These are phyloP conservation scores for Sebastes cheni DNA, from an alignment of 2,797 vertebrate species.

Conservation along the genomic window DNA sequence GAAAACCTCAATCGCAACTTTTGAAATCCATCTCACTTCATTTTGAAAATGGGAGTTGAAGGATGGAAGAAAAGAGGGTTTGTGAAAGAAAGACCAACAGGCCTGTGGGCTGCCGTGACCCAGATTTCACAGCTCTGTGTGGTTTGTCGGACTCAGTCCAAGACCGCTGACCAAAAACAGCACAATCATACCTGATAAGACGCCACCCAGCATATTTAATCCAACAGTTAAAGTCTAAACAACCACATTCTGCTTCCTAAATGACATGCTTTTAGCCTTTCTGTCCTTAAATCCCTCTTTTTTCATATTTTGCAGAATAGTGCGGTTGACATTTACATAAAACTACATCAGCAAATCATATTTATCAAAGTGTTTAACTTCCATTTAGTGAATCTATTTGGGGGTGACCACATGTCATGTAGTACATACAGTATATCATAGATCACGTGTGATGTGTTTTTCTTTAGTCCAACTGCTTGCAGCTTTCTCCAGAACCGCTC, in stretches of 20 bases:
- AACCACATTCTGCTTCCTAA: not conserved
- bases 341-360: not conserved
- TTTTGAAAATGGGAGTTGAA: conserved; percentile 15
- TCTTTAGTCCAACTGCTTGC: no score
- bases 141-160: conserved; percentile 25
- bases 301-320: not conserved
- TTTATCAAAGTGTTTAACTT: not conserved
- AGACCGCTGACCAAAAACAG: conserved; percentile 30
- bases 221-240: not conserved
- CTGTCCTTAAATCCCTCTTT: not conserved
- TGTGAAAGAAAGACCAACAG: conserved; percentile 20
- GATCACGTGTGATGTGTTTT: not conserved
- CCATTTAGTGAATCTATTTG: not conserved
- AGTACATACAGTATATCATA: not conserved
- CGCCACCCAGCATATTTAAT: conserved; percentile 1
- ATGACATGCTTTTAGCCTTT: not conserved
- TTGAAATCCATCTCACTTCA: not conserved
- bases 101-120: conserved; percentile 61
- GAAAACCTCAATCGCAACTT: conserved; percentile 15
- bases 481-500: no score
- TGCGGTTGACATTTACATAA: not conserved
- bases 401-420: not conserved
- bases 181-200: conserved; percentile 9
- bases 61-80: conserved; percentile 13
- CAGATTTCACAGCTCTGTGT: conserved; percentile 57